Evolutionary conservation across 2,888 invertebrate species (phyloP), one percentile per base, ranked within the genome.

Genomic region (Fragum sueziense): DNA sequence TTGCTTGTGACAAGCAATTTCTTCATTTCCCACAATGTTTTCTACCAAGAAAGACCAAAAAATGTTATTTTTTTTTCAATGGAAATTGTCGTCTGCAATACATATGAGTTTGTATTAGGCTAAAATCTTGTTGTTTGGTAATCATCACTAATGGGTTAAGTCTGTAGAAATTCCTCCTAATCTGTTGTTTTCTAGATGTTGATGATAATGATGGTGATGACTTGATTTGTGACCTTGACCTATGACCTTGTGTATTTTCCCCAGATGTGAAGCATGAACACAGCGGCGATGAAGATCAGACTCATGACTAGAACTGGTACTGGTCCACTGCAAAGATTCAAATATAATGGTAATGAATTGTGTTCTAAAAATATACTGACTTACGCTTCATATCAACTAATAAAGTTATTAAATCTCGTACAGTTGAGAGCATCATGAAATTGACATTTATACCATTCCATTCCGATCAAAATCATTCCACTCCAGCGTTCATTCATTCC

Each of bases 211-310:
- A 54, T 22, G 25, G 22, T n/a, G 54, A 0, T 54, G 11, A 6
- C 47, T 6, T 47, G 47, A 20, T n/a, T n/a, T 3, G 1, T 47
- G 47, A 47, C 47, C 22, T 61, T 61, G 61, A n/a, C 79, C 76
- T 86, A 90, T 75, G 85, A 84, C 57, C 90, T 78, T 27, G 93
- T 94, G 91, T 94, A 94, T 95, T 99, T 99, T 93, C 99, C 99
- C 99, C 99, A 99, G 93, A 99, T 99, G 95, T 99, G 99, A 87
- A 99, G 95, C 97, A 99, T 98, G 94, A 99, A 99, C 74, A 99
- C 99, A 71, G 99, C 99, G 31, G 99, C 99, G 92, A 99, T 99
- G 94, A 99, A 99, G 72, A 99, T 95, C 73, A 99, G 95, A 80
- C 99, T 99, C 99, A 99, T 99, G 76, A 99, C 99, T 92, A 99